A percentile compares a stretch with the other conserved stretches of the same genome.
Evolutionary conservation across 92 coral and sea anemone species (phyloP).

Genomic region (Palythoa heliodiscus): DNA sequence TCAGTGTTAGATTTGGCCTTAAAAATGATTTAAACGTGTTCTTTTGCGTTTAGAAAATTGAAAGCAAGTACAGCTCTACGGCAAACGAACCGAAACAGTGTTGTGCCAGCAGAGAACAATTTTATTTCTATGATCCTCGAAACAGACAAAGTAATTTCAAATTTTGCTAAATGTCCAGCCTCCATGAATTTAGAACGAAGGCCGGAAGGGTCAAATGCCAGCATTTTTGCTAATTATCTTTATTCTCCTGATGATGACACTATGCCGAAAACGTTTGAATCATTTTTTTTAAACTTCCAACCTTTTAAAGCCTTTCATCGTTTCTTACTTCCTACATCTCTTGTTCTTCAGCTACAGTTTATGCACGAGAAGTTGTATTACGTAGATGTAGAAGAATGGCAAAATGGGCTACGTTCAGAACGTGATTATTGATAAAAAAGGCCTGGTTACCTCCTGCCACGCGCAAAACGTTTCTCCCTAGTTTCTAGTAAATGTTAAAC

Average conservation of each 20-base stretch:
- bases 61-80: neutral
- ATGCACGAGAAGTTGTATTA: too few relatives aligned
- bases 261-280: too few relatives aligned
- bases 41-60: neutral
- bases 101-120: too few relatives aligned
- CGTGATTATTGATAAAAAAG: neutral
- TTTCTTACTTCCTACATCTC: neutral
- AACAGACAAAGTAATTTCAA: neutral
- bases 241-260: too few relatives aligned
- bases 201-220: neutral
- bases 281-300: too few relatives aligned
- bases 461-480: neutral
- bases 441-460: neutral
- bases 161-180: neutral
- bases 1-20: too few relatives aligned
- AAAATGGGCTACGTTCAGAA: too few relatives aligned
- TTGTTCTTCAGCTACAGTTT: neutral
- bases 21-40: neutral
- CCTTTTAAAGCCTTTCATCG: too few relatives aligned
- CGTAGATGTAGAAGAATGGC: too few relatives aligned
- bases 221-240: neutral
- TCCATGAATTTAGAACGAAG: neutral
- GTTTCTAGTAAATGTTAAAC: too few relatives aligned
- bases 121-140: neutral
- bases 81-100: neutral